Conservation (phyloP, 1,140 invertebrate genomes). For the Hestina assimilis region DNA sequence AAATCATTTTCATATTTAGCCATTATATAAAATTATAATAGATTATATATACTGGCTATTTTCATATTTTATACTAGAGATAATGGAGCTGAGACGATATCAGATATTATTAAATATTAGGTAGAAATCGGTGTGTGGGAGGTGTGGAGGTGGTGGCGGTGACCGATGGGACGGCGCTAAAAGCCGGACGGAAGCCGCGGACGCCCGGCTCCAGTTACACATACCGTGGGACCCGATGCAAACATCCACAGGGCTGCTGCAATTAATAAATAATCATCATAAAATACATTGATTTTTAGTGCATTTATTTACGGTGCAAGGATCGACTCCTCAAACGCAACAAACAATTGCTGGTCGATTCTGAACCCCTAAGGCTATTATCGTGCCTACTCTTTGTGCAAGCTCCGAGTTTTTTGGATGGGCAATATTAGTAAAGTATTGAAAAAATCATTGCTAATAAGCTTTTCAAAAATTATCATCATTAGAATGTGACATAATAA, state of each 20-base stretch:
- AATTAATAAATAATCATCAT: background rate
- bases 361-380: too few species aligned
- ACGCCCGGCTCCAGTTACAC: conserved; percentile 64
- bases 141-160: conserved; percentile 42
- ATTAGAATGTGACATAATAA: too few species aligned
- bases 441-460: too few species aligned
- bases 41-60: background rate
- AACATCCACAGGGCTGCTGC: conserved; percentile 53
- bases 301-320: too few species aligned
- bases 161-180: conserved; percentile 74
- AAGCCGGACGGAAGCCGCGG: conserved; percentile 76
- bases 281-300: too few species aligned
- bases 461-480: too few species aligned
- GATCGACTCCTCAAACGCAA: too few species aligned
- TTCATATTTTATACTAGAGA: background rate
- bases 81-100: conserved; percentile 11
- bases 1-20: background rate
- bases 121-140: conserved; percentile 13
- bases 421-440: too few species aligned
- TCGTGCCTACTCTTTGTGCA: too few species aligned
- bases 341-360: too few species aligned
- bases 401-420: too few species aligned
- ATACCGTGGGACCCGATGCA: conserved; percentile 66
- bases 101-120: background rate
- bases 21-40: background rate